A percentile compares a stretch with the other conserved stretches of the same genome.
Conservation (phyloP, 2,888 invertebrate genomes). For the Slavum lentiscoides region DNA sequence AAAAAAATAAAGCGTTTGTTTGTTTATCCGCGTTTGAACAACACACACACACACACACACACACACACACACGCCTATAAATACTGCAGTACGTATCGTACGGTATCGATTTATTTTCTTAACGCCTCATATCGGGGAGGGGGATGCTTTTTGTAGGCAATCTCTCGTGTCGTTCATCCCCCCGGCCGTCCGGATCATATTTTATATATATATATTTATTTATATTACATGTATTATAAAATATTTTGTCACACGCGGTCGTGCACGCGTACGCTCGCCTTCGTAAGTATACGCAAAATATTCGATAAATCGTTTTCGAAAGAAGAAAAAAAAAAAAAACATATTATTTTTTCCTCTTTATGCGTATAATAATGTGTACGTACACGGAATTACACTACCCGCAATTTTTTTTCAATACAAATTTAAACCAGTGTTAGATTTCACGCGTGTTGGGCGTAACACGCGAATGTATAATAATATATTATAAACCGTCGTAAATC, state of each 20-base stretch:
- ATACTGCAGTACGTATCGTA: too few relatives aligned
- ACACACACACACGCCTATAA: neutral
- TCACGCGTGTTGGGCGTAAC: constrained; percentile 47
- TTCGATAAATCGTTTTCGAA: constrained; percentile 2
- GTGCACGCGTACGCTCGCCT: too few relatives aligned
- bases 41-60: neutral
- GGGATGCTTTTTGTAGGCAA: neutral
- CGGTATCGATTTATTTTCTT: constrained; percentile 50
- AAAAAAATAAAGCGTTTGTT: constrained; percentile 18
- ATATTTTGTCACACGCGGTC: too few relatives aligned
- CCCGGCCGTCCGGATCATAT: too few relatives aligned
- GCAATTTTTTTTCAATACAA: neutral
- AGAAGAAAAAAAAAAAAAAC: neutral
- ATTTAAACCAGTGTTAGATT: constrained; percentile 33
- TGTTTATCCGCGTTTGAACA: constrained; percentile 22
- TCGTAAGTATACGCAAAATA: too few relatives aligned
- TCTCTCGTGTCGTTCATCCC: too few relatives aligned
- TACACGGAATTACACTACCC: neutral
- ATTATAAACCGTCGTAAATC: constrained; percentile 20
- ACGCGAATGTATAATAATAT: neutral
- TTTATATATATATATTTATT: too few relatives aligned
- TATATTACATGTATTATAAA: too few relatives aligned
- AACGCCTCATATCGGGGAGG: constrained; percentile 24
- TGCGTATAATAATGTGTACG: too few relatives aligned
- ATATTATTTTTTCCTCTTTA: neutral